A percentile compares a stretch with the other conserved stretches of the same genome.
These are phyloP conservation scores for Halictus ligatus DNA, from an alignment of 2,888 invertebrate genomes.

Conservation along the genomic window DNA sequence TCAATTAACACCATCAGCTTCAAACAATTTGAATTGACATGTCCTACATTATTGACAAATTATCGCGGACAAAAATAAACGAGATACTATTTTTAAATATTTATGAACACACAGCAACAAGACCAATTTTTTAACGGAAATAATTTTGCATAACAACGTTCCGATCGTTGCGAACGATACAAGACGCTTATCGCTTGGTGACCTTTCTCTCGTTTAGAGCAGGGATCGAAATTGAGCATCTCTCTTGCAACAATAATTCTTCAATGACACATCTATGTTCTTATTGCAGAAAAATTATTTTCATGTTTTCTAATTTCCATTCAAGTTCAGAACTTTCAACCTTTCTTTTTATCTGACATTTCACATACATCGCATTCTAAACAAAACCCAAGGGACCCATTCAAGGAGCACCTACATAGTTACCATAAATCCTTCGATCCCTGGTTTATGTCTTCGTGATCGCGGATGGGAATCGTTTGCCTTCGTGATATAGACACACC, in stretches of 20 bases:
- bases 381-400: not conserved
- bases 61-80: not conserved
- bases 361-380: not conserved
- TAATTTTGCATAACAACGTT: not conserved
- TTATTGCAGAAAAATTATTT: not conserved
- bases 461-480: not conserved
- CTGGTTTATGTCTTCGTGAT: not conserved
- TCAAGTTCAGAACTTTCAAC: not conserved
- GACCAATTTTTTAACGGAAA: not conserved
- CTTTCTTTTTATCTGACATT: not conserved
- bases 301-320: not conserved
- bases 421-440: not conserved
- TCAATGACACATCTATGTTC: not conserved
- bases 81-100: not conserved
- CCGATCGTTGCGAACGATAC: not conserved
- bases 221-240: not conserved
- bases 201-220: not conserved
- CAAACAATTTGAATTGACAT: not conserved
- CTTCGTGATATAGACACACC: not conserved
- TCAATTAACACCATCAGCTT: too few relatives aligned
- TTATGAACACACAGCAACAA: not conserved
- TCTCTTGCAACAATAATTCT: not conserved
- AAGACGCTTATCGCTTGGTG: not conserved
- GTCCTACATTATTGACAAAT: not conserved
- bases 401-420: not conserved